Evolutionary conservation across 2,113 vertebrate species (phyloP), one percentile per base, ranked within the genome.

Genomic region (Strix aluco): DNA sequence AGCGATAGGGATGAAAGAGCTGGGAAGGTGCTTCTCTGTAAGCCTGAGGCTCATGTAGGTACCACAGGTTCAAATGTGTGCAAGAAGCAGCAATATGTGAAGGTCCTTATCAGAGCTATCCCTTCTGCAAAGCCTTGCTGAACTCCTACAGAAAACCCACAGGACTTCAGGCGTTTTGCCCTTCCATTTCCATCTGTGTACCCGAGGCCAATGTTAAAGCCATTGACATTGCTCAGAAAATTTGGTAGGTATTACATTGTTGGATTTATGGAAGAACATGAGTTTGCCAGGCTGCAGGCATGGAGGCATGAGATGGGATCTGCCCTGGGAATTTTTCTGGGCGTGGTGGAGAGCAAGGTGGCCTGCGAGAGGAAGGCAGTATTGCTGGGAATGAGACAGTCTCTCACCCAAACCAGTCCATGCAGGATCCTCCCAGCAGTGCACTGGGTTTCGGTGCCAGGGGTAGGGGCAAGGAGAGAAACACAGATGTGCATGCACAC

Each of bases 401-500:
- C 6, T 62, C 46, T 38, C 26, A 44, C 14, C 36, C 40, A 69
- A 70, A 57, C 8, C 44, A 82, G 13, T 4, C 22, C 8, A 2
- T 15, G 21, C 32, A 32, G 22, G 10, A 8, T 30, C 11, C 5
- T 81, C 32, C 29, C 42, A 70, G 30, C n/a, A 54, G 6, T 6
- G 6, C 34, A 21, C 61, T 59, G 54, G 6, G 13, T 51, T 85
- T 81, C 51, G 18, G 22, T 8, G 40, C 17, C 59, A 55, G 40
- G 25, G 51, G 6, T 3, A n/a, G n/a, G n/a, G 29, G 9, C 12
- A 21, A 89, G 26, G 29, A 75, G 32, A 49, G n/a, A 46, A 90
- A 44, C 29, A 34, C 13, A 66, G 26, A 36, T 0, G 0, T 25
- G 23, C 25, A 7, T 8, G 8, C 34, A 51, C 32, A 19, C 5